Percentiles rank a stretch among this genome's conserved stretches.
Conservation (phyloP, 2,888 invertebrate species). For the Eucera pruinosa region DNA sequence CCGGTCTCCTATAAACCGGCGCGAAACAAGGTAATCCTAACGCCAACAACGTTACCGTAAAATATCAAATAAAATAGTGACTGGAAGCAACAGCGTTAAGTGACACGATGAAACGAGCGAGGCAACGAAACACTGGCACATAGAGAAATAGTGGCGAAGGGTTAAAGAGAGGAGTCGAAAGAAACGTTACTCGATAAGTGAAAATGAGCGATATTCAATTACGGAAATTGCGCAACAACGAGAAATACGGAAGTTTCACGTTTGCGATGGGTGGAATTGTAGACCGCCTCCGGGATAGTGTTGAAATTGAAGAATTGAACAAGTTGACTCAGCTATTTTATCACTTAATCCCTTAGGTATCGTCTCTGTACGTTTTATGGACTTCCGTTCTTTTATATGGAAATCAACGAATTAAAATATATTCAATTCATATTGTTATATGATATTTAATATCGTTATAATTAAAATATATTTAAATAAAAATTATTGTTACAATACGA, state of each 20-base stretch:
- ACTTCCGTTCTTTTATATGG: too few species aligned
- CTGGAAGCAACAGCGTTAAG: conserved; percentile 28
- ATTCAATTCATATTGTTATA: too few species aligned
- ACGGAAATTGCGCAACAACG: conserved; percentile 21
- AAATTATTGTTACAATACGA: too few species aligned
- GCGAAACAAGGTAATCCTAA: conserved; percentile 42
- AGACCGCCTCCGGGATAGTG: too few species aligned
- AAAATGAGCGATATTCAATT: conserved; percentile 23
- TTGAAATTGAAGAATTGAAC: not conserved
- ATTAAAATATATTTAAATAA: too few species aligned
- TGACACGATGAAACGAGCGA: conserved; percentile 21
- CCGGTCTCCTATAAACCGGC: conserved; percentile 31
- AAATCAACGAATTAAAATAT: too few species aligned
- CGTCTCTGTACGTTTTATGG: too few species aligned
- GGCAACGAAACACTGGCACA: not conserved
- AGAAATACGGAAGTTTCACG: conserved; percentile 1
- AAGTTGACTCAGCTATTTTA: conserved; percentile 11
- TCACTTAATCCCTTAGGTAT: too few species aligned
- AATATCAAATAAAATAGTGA: conserved; percentile 42
- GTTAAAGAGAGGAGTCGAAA: not conserved
- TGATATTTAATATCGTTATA: too few species aligned
- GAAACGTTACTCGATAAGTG: conserved; percentile 16
- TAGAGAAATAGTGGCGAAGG: too few species aligned
- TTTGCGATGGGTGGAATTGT: not conserved
- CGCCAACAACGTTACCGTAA: conserved; percentile 37